Percentiles rank a stretch among this genome's conserved stretches.
Evolutionary conservation across 2,888 invertebrate species (phyloP).

Genomic region (Chalcis sispes): DNA sequence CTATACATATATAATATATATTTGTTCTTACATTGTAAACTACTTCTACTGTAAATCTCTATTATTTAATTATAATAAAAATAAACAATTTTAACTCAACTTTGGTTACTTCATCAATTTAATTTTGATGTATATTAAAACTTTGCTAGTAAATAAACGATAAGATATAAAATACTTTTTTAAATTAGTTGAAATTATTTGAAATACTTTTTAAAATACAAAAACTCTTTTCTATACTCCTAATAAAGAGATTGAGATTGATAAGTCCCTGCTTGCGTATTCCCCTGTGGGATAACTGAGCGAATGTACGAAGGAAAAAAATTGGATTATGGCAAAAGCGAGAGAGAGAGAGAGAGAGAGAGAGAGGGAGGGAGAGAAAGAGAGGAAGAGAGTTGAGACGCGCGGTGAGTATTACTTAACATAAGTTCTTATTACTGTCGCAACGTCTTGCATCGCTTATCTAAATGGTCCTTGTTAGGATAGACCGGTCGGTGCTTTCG

Average conservation of each 20-base stretch:
- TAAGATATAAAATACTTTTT: no score
- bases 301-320: no score
- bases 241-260: slow-evolving; percentile 12
- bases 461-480: slow-evolving; percentile 48
- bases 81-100: no score
- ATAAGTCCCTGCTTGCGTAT: background rate
- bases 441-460: slow-evolving; percentile 34
- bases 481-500: slow-evolving; percentile 21
- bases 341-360: background rate
- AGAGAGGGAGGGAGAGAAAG: background rate
- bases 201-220: no score
- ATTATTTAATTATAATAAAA: no score
- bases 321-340: no score
- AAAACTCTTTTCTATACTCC: background rate
- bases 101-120: no score
- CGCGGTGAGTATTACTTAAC: slow-evolving; percentile 28
- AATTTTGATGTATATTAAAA: no score
- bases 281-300: background rate
- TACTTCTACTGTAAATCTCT: no score
- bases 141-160: no score
- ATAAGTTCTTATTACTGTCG: slow-evolving; percentile 42
- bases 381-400: background rate
- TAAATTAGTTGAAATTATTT: background rate
- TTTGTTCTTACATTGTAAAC: no score
- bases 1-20: no score